Evolutionary conservation across 2,797 vertebrate species (phyloP).

Genomic region (Pteropus rufus): DNA sequence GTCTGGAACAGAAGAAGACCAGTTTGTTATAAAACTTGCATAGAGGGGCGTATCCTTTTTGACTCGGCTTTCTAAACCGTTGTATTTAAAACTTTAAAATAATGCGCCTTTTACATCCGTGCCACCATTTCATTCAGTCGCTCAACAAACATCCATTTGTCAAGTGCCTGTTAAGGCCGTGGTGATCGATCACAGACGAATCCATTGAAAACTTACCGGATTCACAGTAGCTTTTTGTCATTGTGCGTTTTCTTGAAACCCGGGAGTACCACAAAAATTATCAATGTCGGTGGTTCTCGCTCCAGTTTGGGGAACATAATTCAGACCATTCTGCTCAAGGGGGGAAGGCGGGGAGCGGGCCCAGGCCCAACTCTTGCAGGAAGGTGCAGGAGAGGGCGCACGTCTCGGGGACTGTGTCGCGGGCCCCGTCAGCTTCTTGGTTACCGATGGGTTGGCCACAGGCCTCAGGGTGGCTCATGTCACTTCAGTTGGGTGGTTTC

Average conservation of each 20-base stretch:
- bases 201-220: neutral
- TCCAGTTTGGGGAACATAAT: neutral
- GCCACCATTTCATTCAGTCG: neutral
- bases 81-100: neutral
- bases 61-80: too few species aligned
- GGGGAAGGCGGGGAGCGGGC: neutral
- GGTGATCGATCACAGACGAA: neutral
- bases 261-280: neutral
- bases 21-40: neutral
- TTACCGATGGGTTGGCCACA: neutral
- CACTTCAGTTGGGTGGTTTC: neutral
- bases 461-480: neutral
- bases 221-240: neutral
- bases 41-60: neutral
- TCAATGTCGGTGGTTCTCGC: fast-evolving
- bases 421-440: neutral
- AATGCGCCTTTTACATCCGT: neutral
- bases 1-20: neutral
- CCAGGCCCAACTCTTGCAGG: fast-evolving
- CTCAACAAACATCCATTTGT: neutral
- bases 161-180: neutral
- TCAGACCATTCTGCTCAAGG: neutral
- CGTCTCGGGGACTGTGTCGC: fast-evolving
- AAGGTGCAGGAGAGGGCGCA: fast-evolving
- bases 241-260: neutral